These are phyloP conservation scores for Tragopan temminckii DNA, from an alignment of 2,797 vertebrate species.

Conservation along the genomic window DNA sequence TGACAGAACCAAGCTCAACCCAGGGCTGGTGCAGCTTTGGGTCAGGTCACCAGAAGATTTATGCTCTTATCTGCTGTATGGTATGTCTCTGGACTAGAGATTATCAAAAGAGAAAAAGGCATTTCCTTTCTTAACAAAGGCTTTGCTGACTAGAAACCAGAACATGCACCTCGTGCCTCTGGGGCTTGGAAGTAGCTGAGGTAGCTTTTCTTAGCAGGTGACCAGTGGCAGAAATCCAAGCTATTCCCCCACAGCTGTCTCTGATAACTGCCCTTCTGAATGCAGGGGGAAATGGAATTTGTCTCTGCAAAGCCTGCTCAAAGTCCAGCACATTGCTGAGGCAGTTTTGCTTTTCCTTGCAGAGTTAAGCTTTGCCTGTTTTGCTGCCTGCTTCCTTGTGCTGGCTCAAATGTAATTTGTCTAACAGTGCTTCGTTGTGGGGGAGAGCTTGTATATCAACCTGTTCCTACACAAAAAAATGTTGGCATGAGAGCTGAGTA, in stretches of 20 bases:
- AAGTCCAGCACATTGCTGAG: slow-evolving; percentile 40
- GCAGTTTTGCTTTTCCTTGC: slow-evolving; percentile 27
- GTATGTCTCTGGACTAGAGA: not conserved
- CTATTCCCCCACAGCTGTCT: not conserved
- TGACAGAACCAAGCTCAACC: not conserved
- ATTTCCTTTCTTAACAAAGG: not conserved
- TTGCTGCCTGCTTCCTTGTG: not conserved
- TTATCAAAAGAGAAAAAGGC: not conserved
- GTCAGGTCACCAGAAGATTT: not conserved
- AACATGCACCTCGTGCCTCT: accelerated
- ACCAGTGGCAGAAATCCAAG: not conserved
- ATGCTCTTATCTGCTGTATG: not conserved
- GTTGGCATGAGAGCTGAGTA: slow-evolving; percentile 3
- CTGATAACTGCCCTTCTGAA: not conserved
- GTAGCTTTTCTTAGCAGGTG: not conserved
- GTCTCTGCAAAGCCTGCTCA: slow-evolving; percentile 44
- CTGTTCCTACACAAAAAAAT: slow-evolving; percentile 14
- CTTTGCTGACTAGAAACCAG: slow-evolving; percentile 1
- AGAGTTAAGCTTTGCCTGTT: slow-evolving; percentile 28
- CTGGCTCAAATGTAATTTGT: slow-evolving; percentile 2
- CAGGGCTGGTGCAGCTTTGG: not conserved
- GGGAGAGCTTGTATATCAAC: slow-evolving; percentile 46
- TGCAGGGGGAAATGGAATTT: slow-evolving; percentile 17
- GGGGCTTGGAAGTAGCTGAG: not conserved
- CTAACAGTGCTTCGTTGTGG: not conserved